Percentiles rank a stretch among this genome's conserved stretches.
These are phyloP conservation scores for Watsonalla binaria DNA, from an alignment of 2,888 invertebrate genomes.

Conservation along the genomic window DNA sequence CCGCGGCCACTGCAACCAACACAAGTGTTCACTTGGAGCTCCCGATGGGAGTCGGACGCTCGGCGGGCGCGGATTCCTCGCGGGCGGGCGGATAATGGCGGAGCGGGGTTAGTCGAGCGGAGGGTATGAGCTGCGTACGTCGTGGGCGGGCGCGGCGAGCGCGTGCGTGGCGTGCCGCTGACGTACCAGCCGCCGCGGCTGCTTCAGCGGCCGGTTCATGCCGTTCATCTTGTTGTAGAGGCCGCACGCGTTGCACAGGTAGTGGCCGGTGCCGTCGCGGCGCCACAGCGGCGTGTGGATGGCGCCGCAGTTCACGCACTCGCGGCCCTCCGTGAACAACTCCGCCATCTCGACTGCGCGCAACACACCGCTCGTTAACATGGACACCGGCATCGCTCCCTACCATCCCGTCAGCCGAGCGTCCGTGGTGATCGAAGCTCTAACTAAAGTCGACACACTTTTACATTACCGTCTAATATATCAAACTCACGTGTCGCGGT, in stretches of 20 bases:
- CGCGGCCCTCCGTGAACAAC: constrained; percentile 94
- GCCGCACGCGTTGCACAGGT: constrained; percentile 99
- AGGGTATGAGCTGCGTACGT: constrained; percentile 56
- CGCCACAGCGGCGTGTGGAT: constrained; percentile 98
- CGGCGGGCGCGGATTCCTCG: constrained; percentile 63
- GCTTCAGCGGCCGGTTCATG: constrained; percentile 97
- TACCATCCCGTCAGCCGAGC: constrained; percentile 22
- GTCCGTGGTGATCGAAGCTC: constrained; percentile 9
- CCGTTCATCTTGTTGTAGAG: constrained; percentile 99
- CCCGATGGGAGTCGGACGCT: constrained; percentile 38
- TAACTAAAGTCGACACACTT: too few relatives aligned
- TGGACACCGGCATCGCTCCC: constrained; percentile 17
- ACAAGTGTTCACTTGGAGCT: constrained; percentile 42
- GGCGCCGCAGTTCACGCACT: constrained; percentile 98
- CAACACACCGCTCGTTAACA: constrained; percentile 34
- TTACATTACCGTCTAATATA: neutral
- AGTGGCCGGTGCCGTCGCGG: constrained; percentile 98
- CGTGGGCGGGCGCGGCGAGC: constrained; percentile 52
- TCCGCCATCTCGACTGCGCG: constrained; percentile 81
- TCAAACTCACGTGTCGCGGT: too few relatives aligned
- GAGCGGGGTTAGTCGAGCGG: constrained; percentile 29
- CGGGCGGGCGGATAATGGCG: constrained; percentile 18
- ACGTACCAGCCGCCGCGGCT: constrained; percentile 98
- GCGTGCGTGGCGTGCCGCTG: constrained; percentile 69
- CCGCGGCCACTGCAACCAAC: constrained; percentile 89